A percentile compares a stretch with the other conserved stretches of the same genome.
These are phyloP conservation scores for Grammomys surdaster DNA, from an alignment of 2,113 vertebrate genomes.

Conservation along the genomic window DNA sequence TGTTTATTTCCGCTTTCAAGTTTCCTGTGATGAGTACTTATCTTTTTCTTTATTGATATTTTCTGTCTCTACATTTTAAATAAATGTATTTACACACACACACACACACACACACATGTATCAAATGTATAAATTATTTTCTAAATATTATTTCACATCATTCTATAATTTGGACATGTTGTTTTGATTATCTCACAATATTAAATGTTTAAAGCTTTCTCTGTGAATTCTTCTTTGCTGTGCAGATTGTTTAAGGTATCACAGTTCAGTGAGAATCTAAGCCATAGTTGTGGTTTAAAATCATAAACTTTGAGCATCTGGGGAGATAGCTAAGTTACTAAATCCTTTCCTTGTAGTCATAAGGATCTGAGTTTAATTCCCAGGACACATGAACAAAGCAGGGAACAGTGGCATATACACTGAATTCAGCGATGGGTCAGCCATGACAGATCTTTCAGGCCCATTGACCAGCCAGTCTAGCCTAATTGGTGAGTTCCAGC, in stretches of 20 bases:
- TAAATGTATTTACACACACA: neutral
- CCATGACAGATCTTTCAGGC: neutral
- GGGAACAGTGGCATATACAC: neutral
- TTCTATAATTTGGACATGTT: neutral
- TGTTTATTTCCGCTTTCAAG: neutral
- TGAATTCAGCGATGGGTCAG: neutral
- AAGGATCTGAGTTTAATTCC: neutral
- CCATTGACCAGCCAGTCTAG: neutral
- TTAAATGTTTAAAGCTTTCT: neutral
- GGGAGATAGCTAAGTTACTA: neutral
- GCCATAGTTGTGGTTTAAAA: neutral
- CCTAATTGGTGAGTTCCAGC: neutral
- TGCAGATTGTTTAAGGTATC: neutral
- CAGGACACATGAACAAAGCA: neutral
- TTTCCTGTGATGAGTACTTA: conserved; percentile 19
- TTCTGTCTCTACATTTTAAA: conserved; percentile 6
- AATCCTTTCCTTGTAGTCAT: neutral
- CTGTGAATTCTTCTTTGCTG: neutral
- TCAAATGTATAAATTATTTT: neutral
- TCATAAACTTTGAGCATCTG: neutral
- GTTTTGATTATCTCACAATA: conserved; percentile 2
- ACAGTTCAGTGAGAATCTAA: neutral
- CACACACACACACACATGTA: neutral
- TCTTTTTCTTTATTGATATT: neutral
- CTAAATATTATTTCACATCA: neutral